Conservation (phyloP, 2,797 vertebrate species). For the Phoeniculus purpureus region DNA sequence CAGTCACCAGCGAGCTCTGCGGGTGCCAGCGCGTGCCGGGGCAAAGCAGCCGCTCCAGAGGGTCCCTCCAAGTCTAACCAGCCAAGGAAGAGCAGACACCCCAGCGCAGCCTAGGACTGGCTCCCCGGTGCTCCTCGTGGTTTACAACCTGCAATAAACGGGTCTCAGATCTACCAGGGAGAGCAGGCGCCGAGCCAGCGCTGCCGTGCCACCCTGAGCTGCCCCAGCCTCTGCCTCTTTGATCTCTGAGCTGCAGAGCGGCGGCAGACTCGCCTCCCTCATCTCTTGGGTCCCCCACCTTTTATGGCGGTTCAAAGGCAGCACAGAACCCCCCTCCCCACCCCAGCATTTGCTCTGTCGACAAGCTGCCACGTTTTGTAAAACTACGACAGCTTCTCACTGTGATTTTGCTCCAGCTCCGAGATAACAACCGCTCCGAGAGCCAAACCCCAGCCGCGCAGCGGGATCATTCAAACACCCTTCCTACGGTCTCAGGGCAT, state of each 20-base stretch:
- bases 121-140: slow-evolving; percentile 4
- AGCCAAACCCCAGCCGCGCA: neutral
- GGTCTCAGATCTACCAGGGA: neutral
- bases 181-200: neutral
- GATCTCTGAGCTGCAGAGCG: neutral
- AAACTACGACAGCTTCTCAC: neutral
- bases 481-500: slow-evolving; percentile 24
- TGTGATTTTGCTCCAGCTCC: neutral
- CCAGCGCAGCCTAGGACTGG: slow-evolving; percentile 11
- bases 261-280: neutral
- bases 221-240: neutral
- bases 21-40: neutral
- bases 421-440: neutral
- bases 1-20: slow-evolving; percentile 40
- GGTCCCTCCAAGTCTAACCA: slow-evolving; percentile 58
- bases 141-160: neutral
- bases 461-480: slow-evolving; percentile 17
- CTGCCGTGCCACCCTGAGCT: neutral
- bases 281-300: neutral
- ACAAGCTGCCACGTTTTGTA: neutral
- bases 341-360: neutral
- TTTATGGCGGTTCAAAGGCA: neutral
- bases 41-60: slow-evolving; percentile 44
- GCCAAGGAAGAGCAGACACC: slow-evolving; percentile 49
- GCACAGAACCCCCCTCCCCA: neutral